Evolutionary conservation across 2,113 vertebrate species (phyloP), one percentile per base, ranked within the genome.

Genomic region (Octodon degus): DNA sequence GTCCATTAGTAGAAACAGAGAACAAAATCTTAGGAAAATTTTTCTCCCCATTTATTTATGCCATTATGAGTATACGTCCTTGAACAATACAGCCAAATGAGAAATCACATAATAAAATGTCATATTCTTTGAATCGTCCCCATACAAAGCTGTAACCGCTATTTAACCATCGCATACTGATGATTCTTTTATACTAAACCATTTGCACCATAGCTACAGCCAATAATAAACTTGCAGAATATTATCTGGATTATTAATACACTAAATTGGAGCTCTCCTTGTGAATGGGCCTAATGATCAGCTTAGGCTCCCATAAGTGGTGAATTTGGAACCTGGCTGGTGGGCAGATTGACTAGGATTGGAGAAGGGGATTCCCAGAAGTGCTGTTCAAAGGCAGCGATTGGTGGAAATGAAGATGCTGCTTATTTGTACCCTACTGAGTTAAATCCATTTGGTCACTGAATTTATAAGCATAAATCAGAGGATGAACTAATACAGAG

Each of bases 81-180:
- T 88, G 53, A 74, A 95, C 94, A 94, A 70, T 70, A 63, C 43
- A 93, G n/a, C 22, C 40, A 95, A 97, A 53, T 67, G n/a, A 90
- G 25, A 93, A 12, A 60, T 67, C 19, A 63, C 16, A 58, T 72
- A 87, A 37, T 50, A 50, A 94, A 82, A 88, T 67, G 10, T 7
- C 16, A 40, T 92, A 60, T 84, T 81, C 47, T 86, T 65, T 81
- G 43, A 68, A 55, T 40, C 8, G 17, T 95, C 65, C 37, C 77
- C 53, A 62, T 94, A 37, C 63, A 70, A 55, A 86, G 22, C 68
- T 86, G 3, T 87, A 72, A 6, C 1, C 30, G 63, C 94, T 83
- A 55, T 93, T 24, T 63, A 76, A 53, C 90, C 30, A 86, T 89
- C 90, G n/a, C 1, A 17, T 92, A 12, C 16, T 58, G 55, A 58